Evolutionary conservation across 2,113 vertebrate genomes (phyloP), one percentile per base, ranked within the genome.

Genomic region (Saccopteryx leptura): DNA sequence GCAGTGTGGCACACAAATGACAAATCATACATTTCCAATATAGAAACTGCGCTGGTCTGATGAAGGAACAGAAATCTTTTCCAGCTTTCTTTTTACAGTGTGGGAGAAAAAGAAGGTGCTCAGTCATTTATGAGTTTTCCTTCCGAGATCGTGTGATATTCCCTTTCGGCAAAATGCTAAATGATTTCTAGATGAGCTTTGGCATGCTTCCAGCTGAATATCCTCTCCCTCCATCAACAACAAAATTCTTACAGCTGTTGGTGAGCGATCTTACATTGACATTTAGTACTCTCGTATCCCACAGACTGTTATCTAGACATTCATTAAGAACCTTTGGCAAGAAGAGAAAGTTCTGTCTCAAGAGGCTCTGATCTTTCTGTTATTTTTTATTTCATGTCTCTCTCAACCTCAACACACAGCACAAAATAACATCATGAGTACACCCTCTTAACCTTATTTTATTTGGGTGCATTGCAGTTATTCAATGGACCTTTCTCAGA

Each of bases 11-110:
- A 80, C 93, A 78, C 91, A 96, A 95, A 92, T 97, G 93, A 97
- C 97, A 98, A 88, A 96, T 94, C 91, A 78, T 97, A 88, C 93
- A 89, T 93, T 94, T 96, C 94, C 94, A 95, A 91, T 95, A 93
- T 83, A 96, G 66, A 97, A 95, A 93, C 58, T 48, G 61, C 61
- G 61, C 54, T 96, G 75, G 75, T 94, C 75, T 91, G 83, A 68
- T 71, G 75, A 96, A 93, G 80, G 50, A 87, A 74, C 65, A 85
- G 69, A 89, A 91, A 93, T 84, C 66, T 69, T 90, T 94, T 74
- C 90, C 58, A 91, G 50, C 60, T 95, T 76, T 91, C 76, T 89
- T 95, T 85, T 93, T 81, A 91, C 9, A 82, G 48, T 33, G 33
- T 33, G 5, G 18, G 21, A 46, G 84, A 28, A 48, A 78, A 60